A percentile compares a stretch with the other conserved stretches of the same genome.
Conservation (phyloP, 2,888 invertebrate species). For the Mimachlamys varia region DNA sequence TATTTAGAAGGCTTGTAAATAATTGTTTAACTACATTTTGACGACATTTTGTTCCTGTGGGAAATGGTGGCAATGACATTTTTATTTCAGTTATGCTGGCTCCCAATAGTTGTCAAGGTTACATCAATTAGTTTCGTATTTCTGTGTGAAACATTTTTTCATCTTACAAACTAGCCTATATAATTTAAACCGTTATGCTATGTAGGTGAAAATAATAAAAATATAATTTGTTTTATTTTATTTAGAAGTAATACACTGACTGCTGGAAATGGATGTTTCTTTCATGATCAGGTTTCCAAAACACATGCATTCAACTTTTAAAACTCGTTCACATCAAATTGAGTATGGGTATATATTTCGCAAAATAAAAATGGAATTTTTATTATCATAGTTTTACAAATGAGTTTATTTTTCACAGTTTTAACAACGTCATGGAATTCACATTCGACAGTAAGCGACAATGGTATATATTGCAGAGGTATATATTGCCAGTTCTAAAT, state of each 20-base stretch:
- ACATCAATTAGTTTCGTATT: conserved; percentile 15
- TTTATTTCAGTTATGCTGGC: conserved; percentile 15
- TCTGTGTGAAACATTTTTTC: background rate
- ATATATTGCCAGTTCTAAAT: background rate
- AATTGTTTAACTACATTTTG: conserved; percentile 17
- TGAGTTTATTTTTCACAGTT: background rate
- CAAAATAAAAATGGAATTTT: background rate
- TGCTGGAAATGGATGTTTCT: background rate
- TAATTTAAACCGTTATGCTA: background rate
- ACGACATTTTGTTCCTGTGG: background rate
- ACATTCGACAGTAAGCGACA: background rate
- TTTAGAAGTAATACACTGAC: background rate
- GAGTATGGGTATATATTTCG: background rate
- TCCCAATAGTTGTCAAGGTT: background rate
- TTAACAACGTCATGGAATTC: background rate
- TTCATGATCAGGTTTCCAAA: background rate
- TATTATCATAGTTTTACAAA: background rate
- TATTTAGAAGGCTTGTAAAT: background rate
- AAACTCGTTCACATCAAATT: background rate
- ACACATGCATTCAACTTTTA: background rate
- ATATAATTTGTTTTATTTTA: background rate
- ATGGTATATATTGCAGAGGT: background rate
- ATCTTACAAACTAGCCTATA: background rate
- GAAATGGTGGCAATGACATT: background rate
- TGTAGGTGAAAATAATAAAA: background rate